phyloP scores from a whole-genome alignment of 1,140 invertebrate species.

The Diuraphis noxia region DNA sequence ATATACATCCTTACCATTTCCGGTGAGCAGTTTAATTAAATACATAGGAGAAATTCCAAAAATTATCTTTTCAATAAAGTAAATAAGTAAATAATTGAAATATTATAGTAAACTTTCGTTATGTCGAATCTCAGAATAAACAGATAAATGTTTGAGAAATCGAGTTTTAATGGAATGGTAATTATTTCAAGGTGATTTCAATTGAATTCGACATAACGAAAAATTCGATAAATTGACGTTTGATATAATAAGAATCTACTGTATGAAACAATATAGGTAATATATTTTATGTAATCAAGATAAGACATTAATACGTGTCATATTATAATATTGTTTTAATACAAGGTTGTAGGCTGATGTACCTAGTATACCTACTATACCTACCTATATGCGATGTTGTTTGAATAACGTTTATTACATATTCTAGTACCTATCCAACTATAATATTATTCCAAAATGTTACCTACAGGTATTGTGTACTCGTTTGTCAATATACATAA shows the following conservation, averaged over 20 bases:
- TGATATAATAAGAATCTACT: no score
- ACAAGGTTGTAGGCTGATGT: not conserved
- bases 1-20: not conserved
- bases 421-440: not conserved
- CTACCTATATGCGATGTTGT: not conserved
- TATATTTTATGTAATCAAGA: not conserved
- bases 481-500: not conserved
- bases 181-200: no score
- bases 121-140: no score
- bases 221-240: no score
- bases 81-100: no score
- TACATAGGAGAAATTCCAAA: not conserved
- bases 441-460: not conserved
- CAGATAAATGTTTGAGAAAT: no score
- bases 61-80: not conserved
- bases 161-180: no score
- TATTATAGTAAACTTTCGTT: no score
- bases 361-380: not conserved
- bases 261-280: not conserved
- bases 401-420: not conserved
- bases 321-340: not conserved
- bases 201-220: no score
- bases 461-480: not conserved
- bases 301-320: not conserved
- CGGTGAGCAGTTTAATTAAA: not conserved